Conservation (phyloP, 92 coral and sea anemone genomes). For the Palythoa grandis region DNA sequence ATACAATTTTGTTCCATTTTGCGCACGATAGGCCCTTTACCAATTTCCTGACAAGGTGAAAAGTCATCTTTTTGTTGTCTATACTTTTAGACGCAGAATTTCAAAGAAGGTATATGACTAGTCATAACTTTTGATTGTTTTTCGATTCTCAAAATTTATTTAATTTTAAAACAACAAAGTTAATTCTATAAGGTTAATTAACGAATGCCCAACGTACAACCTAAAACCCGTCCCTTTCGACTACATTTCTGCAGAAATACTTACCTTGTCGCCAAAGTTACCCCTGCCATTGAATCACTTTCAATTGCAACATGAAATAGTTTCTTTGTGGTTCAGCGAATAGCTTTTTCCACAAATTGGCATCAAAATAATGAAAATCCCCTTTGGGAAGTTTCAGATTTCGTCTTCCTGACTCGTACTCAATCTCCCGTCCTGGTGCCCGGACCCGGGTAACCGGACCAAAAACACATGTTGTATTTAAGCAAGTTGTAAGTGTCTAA, state of each 20-base stretch:
- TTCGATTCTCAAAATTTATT: background rate
- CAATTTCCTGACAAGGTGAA: no score
- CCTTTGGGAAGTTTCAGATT: background rate
- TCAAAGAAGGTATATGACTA: no score
- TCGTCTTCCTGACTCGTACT: background rate
- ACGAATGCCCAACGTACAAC: background rate
- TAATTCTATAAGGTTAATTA: background rate
- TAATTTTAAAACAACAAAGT: background rate
- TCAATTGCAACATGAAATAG: no score
- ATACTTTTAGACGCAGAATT: no score
- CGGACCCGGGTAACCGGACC: no score
- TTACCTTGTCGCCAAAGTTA: constrained; percentile 37
- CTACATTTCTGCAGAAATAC: background rate
- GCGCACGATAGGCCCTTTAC: no score
- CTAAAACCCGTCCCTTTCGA: background rate
- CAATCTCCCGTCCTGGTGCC: background rate
- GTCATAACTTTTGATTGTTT: no score
- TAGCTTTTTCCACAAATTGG: background rate
- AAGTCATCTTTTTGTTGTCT: no score
- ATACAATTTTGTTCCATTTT: no score
- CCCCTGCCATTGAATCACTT: constrained; percentile 19
- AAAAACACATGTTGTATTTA: background rate
- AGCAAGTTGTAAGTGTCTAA: background rate
- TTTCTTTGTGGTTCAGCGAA: background rate
- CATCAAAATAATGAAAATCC: background rate